A percentile compares a stretch with the other conserved stretches of the same genome.
phyloP scores from a whole-genome alignment of 2,888 invertebrate species.

The Eucera pruinosa region DNA sequence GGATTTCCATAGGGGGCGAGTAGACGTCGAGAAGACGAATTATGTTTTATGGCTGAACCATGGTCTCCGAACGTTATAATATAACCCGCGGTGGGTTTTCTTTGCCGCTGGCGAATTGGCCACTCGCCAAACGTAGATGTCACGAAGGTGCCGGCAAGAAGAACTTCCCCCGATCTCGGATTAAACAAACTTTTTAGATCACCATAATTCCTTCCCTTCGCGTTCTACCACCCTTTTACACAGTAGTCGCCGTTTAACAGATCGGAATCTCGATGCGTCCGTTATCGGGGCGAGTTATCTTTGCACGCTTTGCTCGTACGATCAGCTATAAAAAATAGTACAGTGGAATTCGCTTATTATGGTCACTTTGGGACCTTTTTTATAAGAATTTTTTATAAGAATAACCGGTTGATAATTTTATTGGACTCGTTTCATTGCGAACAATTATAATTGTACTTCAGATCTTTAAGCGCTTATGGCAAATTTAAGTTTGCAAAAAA shows the following conservation, averaged over 20 bases:
- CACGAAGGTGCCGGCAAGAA: slow-evolving; percentile 41
- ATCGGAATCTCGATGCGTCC: too few species aligned
- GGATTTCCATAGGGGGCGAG: neutral
- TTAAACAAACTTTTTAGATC: slow-evolving; percentile 50
- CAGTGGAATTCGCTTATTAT: too few species aligned
- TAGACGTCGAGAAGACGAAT: slow-evolving; percentile 2
- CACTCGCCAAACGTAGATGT: slow-evolving; percentile 40
- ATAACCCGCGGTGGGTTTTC: slow-evolving; percentile 10
- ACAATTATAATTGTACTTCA: too few species aligned
- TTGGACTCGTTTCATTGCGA: too few species aligned
- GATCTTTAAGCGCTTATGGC: too few species aligned
- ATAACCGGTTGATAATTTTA: too few species aligned
- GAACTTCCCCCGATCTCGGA: slow-evolving; percentile 43
- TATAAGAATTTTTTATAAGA: too few species aligned
- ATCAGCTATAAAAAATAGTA: too few species aligned
- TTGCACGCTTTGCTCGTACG: too few species aligned
- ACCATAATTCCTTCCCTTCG: slow-evolving; percentile 24
- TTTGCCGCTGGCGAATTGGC: slow-evolving; percentile 31
- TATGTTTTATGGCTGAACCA: slow-evolving; percentile 30
- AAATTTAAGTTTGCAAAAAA: too few species aligned
- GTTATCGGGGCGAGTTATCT: too few species aligned
- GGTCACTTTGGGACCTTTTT: too few species aligned
- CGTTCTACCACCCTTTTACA: neutral
- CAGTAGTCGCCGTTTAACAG: neutral
- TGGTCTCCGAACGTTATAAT: slow-evolving; percentile 12